Conservation (phyloP, 2,888 invertebrate species). For the Drosophila seclusa region DNA sequence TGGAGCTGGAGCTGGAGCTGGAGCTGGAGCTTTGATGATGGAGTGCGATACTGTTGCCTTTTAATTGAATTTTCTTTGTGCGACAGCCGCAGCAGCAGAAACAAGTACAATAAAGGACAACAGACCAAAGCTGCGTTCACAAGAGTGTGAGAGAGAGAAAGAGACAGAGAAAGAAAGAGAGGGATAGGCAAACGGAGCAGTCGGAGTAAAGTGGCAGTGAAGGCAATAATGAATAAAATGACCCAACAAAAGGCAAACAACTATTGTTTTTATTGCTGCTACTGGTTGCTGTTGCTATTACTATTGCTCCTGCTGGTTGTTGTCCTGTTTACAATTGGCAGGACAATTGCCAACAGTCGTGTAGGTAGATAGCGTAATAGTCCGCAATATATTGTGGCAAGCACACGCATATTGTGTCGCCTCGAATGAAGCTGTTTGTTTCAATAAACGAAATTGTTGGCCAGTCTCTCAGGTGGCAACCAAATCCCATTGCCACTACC, state of each 20-base stretch:
- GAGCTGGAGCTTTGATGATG: slow-evolving; percentile 74
- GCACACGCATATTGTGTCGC: slow-evolving; percentile 72
- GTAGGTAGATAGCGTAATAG: slow-evolving; percentile 18
- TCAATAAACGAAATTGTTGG: slow-evolving; percentile 77
- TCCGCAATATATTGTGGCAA: slow-evolving; percentile 43
- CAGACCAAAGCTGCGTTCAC: slow-evolving; percentile 33
- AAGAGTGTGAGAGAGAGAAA: slow-evolving; percentile 1
- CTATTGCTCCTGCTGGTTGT: slow-evolving; percentile 15
- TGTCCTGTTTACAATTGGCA: slow-evolving; percentile 23
- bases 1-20: slow-evolving; percentile 8
- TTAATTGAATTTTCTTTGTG: slow-evolving; percentile 84
- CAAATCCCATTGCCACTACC: not conserved
- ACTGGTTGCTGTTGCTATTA: slow-evolving; percentile 36
- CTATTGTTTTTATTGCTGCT: slow-evolving; percentile 72
- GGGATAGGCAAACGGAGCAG: not conserved
- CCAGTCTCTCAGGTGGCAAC: slow-evolving; percentile 25
- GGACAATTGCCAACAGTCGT: slow-evolving; percentile 9
- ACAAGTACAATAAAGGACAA: slow-evolving; percentile 65
- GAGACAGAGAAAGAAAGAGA: not conserved
- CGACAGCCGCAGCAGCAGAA: slow-evolving; percentile 44
- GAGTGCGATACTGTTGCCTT: slow-evolving; percentile 83
- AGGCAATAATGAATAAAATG: slow-evolving; percentile 77
- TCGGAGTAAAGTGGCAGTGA: slow-evolving; percentile 65
- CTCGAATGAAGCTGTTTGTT: slow-evolving; percentile 67
- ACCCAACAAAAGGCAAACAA: slow-evolving; percentile 73